phyloP scores from a whole-genome alignment of 2,113 vertebrate genomes.

The Pimephales promelas region DNA sequence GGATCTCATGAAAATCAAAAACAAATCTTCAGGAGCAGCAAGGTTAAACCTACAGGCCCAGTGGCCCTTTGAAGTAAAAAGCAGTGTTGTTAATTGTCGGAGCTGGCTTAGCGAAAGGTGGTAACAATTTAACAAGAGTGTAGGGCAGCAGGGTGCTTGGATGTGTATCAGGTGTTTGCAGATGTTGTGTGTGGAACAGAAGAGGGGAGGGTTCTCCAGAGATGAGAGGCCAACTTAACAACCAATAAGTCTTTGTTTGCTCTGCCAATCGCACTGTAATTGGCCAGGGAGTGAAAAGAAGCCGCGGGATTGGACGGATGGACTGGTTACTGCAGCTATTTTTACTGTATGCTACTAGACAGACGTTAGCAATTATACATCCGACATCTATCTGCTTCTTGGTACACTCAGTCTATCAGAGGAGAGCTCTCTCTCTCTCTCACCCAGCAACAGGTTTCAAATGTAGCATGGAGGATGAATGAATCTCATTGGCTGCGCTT shows the following conservation, averaged over 20 bases:
- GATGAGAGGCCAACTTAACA: constrained; percentile 82
- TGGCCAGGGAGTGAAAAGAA: constrained; percentile 82
- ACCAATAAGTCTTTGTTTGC: constrained; percentile 94
- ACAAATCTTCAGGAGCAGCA: constrained; percentile 77
- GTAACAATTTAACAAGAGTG: constrained; percentile 97
- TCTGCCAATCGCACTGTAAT: constrained; percentile 91
- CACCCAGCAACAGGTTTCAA: constrained; percentile 40
- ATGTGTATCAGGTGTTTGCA: constrained; percentile 95
- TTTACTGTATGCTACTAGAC: constrained; percentile 69
- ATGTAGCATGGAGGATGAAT: constrained; percentile 40
- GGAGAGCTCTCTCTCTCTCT: constrained; percentile 9
- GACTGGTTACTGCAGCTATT: constrained; percentile 70
- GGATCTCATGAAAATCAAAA: constrained; percentile 77
- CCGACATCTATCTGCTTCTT: constrained; percentile 28
- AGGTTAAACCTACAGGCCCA: constrained; percentile 89
- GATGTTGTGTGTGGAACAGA: constrained; percentile 80
- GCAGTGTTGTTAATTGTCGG: constrained; percentile 93
- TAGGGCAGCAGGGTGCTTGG: constrained; percentile 77
- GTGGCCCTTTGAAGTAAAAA: constrained; percentile 89
- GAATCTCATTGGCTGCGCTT: constrained; percentile 22
- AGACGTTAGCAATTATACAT: constrained; percentile 67
- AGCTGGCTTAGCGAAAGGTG: constrained; percentile 94
- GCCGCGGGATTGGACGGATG: constrained; percentile 79
- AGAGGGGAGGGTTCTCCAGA: constrained; percentile 72
- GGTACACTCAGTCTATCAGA: constrained; percentile 21